Base-by-base conservation (phyloP, 2,797 vertebrate species). In the Enteromius mattozi region DNA sequence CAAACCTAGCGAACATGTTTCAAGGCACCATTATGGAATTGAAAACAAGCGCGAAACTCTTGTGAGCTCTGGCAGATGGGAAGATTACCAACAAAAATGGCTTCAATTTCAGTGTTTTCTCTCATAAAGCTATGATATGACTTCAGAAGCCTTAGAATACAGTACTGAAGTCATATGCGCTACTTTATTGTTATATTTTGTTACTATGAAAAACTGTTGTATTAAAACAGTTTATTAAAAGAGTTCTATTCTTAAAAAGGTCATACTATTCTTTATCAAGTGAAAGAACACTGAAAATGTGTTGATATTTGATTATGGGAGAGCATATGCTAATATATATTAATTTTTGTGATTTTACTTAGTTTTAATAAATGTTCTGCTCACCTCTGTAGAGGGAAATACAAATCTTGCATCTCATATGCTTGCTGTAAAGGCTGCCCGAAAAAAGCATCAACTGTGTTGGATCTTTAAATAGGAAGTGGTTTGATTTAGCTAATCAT, bases 401-500 rank as follows among this genome's bases (percentile, higher is more conserved):
- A 6, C 74, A 24, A 59, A 37, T 40, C 21, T 24, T 56, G 3
- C 6, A 24, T 37, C 33, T 76, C 74, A 76, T 33, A 76, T 40
- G 33, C 33, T 59, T 40, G 21, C 33, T 37, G 33, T 14, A 40
- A 59, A 77, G 17, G 54, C 54, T 61, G n/a, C 45, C 42, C 10
- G 42, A 45, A 10, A 74, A 80, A 21, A 30, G 21, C 69, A 79
- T n/a, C 51, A 61, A 68, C 70, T 47, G 24, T 63, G 40, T n/a
- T 51, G 66, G 63, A 78, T 54, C 80, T 84, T 82, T 85, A 79
- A 82, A 83, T 21, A 49, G 69, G 45, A 56, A 59, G 74, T 6
- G 12, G n/a, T 24, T 49, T 65, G 49, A 83, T 80, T 83, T 79
- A 83, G 82, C 76, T 86, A 76, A 74, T 63, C 47, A 84, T 70